These are phyloP conservation scores for Cherax quadricarinatus DNA, from an alignment of 1,140 invertebrate species.

Conservation along the genomic window DNA sequence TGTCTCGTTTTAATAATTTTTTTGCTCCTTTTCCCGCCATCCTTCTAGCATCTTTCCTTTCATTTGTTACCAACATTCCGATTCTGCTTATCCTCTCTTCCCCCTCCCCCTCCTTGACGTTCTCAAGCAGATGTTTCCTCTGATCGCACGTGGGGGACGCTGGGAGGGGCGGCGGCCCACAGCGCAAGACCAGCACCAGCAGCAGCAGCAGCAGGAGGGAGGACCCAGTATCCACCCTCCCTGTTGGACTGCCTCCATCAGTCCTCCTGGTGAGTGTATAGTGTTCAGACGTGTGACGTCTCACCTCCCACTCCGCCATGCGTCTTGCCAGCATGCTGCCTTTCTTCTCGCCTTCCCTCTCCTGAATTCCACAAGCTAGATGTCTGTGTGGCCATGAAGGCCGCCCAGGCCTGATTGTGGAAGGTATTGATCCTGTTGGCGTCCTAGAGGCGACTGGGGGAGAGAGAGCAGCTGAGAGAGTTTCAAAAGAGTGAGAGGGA, in stretches of 20 bases:
- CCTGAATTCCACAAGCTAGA: not conserved
- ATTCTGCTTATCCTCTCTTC: not conserved
- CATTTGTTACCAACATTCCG: too few relatives aligned
- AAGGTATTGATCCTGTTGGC: conserved; percentile 1
- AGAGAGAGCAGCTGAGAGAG: conserved; percentile 13
- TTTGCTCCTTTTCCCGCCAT: not conserved
- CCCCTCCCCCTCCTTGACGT: not conserved
- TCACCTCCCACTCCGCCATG: not conserved
- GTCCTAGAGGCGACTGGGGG: not conserved
- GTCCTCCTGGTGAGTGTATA: not conserved
- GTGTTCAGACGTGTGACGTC: not conserved
- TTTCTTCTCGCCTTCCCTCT: not conserved
- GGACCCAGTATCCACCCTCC: not conserved
- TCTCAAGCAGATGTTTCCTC: not conserved
- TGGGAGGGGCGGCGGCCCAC: not conserved
- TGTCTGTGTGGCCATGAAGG: not conserved
- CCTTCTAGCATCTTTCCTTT: not conserved
- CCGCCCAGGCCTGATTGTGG: not conserved
- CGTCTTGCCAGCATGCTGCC: not conserved
- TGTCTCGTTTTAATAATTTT: not conserved
- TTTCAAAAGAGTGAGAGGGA: conserved; percentile 9
- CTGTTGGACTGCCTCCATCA: not conserved
- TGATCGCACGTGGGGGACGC: not conserved
- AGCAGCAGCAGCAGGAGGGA: not conserved
- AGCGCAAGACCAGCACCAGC: not conserved